A percentile compares a stretch with the other conserved stretches of the same genome.
These are phyloP conservation scores for Platycheirus albimanus DNA, from an alignment of 2,888 invertebrate species.

Conservation along the genomic window DNA sequence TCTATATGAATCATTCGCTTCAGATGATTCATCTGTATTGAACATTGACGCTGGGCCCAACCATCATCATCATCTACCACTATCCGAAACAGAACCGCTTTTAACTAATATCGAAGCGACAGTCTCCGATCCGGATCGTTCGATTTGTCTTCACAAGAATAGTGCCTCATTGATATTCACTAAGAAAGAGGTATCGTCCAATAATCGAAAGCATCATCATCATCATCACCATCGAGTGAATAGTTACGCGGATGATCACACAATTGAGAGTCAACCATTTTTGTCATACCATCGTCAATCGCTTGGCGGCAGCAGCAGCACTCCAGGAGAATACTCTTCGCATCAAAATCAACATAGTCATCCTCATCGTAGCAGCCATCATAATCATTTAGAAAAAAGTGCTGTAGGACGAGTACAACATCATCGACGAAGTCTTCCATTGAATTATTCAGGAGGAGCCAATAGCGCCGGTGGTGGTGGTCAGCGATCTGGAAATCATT, in stretches of 20 bases:
- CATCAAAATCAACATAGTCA: conserved; percentile 18
- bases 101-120: conserved; percentile 80
- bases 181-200: conserved; percentile 78
- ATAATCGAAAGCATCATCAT: conserved; percentile 34
- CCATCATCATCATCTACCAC: conserved; percentile 76
- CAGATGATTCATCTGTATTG: conserved; percentile 57
- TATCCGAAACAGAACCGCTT: conserved; percentile 81
- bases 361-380: conserved; percentile 28
- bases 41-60: conserved; percentile 24
- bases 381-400: conserved; percentile 63
- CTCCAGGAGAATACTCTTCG: conserved; percentile 20
- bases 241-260: conserved; percentile 54
- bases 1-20: conserved; percentile 59
- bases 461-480: background rate
- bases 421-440: conserved; percentile 81
- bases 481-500: conserved; percentile 52
- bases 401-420: conserved; percentile 73
- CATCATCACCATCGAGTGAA: conserved; percentile 50
- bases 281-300: conserved; percentile 52
- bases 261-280: conserved; percentile 58
- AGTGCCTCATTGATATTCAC: conserved; percentile 82
- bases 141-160: conserved; percentile 81
- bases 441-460: conserved; percentile 77
- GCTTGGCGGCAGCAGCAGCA: conserved; percentile 60
- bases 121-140: conserved; percentile 79